phyloP scores from a whole-genome alignment of 2,797 vertebrate genomes.

The Sebastes nivosus region DNA sequence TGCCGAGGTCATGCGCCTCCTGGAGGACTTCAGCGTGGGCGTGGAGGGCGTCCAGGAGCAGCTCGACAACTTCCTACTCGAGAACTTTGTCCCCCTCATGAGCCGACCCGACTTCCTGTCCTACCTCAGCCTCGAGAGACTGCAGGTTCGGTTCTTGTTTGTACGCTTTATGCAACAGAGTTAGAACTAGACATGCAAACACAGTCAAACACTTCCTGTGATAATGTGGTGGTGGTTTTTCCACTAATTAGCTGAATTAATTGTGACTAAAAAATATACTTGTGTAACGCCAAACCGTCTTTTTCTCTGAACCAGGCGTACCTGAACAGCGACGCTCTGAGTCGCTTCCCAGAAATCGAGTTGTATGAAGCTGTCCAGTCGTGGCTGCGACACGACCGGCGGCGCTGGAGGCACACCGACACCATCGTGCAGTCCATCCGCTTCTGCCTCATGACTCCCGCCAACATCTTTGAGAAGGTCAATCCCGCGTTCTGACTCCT shows the following conservation, averaged over 20 bases:
- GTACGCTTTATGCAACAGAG: background rate
- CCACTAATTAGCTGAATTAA: background rate
- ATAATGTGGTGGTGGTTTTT: background rate
- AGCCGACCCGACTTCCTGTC: constrained; percentile 96
- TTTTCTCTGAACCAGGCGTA: constrained; percentile 76
- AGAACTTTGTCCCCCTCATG: constrained; percentile 99
- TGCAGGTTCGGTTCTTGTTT: constrained; percentile 78
- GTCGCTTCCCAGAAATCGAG: constrained; percentile 97
- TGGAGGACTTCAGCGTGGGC: constrained; percentile 99
- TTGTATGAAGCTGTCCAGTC: constrained; percentile 97
- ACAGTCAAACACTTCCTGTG: background rate
- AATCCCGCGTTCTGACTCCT: constrained; percentile 19
- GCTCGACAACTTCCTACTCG: constrained; percentile 93
- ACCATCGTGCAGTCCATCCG: constrained; percentile 97
- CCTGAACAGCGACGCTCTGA: constrained; percentile 95
- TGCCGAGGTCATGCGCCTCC: constrained; percentile 97
- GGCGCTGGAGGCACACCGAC: constrained; percentile 98
- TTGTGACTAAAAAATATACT: background rate
- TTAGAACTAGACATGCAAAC: background rate
- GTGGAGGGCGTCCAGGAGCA: constrained; percentile 98
- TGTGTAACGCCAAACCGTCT: background rate
- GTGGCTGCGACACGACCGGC: constrained; percentile 97
- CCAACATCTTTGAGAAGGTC: constrained; percentile 99
- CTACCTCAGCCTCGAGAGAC: constrained; percentile 97
- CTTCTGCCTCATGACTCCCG: constrained; percentile 99